phyloP scores from a whole-genome alignment of 2,888 invertebrate genomes.

The Protophormia terraenovae region DNA sequence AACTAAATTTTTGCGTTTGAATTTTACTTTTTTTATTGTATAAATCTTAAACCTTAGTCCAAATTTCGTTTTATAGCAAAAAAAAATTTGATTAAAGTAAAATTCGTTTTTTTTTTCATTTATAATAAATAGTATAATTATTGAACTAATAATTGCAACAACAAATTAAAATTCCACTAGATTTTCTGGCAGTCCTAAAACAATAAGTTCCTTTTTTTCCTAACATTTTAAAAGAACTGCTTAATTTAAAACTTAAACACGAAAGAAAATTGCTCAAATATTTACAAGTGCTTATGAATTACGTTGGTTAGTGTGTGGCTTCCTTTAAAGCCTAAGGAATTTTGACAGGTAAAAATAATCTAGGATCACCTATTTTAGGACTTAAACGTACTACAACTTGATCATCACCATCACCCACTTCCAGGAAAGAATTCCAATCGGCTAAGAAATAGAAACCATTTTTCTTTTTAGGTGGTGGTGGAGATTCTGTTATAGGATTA shows the following conservation, averaged over 20 bases:
- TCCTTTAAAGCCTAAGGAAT: conserved; percentile 85
- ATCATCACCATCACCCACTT: conserved; percentile 89
- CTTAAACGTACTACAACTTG: conserved; percentile 90
- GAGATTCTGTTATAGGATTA: conserved; percentile 84
- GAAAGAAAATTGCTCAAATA: conserved; percentile 62
- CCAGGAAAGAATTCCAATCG: conserved; percentile 93
- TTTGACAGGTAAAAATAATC: conserved; percentile 88
- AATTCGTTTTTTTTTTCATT: conserved; percentile 20
- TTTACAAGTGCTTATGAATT: conserved; percentile 65
- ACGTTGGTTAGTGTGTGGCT: no score
- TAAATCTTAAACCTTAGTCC: not conserved
- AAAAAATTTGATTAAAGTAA: not conserved
- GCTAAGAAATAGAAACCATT: conserved; percentile 92
- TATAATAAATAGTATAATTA: conserved; percentile 64
- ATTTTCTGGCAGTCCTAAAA: conserved; percentile 30
- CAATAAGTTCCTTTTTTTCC: not conserved
- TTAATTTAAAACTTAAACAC: conserved; percentile 52
- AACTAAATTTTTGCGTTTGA: conserved; percentile 25
- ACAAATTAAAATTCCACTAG: conserved; percentile 63
- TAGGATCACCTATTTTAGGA: conserved; percentile 90
- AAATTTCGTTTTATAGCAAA: not conserved
- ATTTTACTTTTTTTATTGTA: conserved; percentile 31
- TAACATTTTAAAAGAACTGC: not conserved
- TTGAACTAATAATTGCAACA: conserved; percentile 63
- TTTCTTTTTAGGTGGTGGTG: conserved; percentile 85